Base-by-base conservation (phyloP, 2,113 vertebrate species). In the Lagopus muta region DNA sequence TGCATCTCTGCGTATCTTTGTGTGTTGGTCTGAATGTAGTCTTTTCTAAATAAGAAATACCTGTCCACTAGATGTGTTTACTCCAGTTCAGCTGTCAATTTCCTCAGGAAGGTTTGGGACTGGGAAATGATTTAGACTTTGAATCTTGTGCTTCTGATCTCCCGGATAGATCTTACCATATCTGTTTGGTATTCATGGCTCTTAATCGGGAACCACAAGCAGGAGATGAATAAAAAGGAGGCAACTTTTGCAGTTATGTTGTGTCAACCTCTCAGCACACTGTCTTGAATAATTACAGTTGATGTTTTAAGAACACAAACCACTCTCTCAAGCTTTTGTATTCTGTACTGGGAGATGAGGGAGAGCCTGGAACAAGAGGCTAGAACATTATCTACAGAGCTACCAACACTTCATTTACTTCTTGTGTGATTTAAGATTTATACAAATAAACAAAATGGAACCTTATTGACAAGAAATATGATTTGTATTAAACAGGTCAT, bases 41-140 rank as follows among this genome's bases (percentile, higher is more conserved):
- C 24, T 60, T 48, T 86, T 90, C 77, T 87, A 92, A 82, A 71
- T 47, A 91, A 90, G 88, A 86, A 50, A 67, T 67, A 54, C 7
- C 64, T 73, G 67, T 60, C 93, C 67, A 52, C 65, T 90, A 90
- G 82, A 86, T 58, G 42, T 81, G 57, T 94, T 92, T 90, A 57
- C 30, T 61, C 20, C 11, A 83, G 66, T 82, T 93, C 70, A 40
- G 8, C 70, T 86, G 28, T 38, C 61, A 95, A 58, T 48, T 45
- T 4, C 30, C 83, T 89, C 75, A 87, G 80, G 47, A 88, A 78
- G 55, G 42, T 76, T 94, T 88, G 61, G 36, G 22, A 64, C 52
- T 92, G 84, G 89, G 66, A 96, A 89, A 64, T 94, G 86, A 96
- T 96, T 97, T 93, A 93, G 96, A 25, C 43, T 52, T 60, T 88